A percentile compares a stretch with the other conserved stretches of the same genome.
Evolutionary conservation across 2,888 invertebrate genomes (phyloP).

Genomic region (Priocnemis perturbator): DNA sequence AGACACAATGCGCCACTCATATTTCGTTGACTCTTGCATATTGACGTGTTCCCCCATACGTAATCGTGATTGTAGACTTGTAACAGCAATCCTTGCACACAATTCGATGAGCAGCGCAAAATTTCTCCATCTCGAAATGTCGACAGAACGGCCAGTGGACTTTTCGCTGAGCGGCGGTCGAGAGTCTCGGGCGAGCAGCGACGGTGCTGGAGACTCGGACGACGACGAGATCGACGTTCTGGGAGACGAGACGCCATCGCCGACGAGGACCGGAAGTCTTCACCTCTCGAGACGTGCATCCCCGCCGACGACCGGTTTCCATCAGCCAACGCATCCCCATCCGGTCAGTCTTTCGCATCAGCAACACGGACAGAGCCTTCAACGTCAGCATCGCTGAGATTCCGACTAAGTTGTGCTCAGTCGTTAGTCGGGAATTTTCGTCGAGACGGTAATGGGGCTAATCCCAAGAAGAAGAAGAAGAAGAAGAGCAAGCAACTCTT

Average conservation of each 20-base stretch:
- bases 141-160: constrained; percentile 70
- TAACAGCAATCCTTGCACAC: too few species aligned
- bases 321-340: constrained; percentile 63
- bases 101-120: too few species aligned
- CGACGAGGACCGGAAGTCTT: constrained; percentile 35
- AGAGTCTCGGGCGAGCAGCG: constrained; percentile 70
- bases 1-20: too few species aligned
- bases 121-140: too few species aligned
- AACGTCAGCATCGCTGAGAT: constrained; percentile 72
- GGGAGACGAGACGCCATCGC: constrained; percentile 68
- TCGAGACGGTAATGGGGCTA: too few species aligned
- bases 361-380: constrained; percentile 55
- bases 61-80: too few species aligned
- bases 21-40: too few species aligned
- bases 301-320: constrained; percentile 57
- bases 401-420: too few species aligned
- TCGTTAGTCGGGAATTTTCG: too few species aligned
- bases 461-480: too few species aligned
- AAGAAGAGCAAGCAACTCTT: too few species aligned
- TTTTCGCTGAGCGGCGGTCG: constrained; percentile 68
- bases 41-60: too few species aligned
- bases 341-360: constrained; percentile 63
- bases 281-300: constrained; percentile 55
- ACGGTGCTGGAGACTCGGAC: constrained; percentile 67
- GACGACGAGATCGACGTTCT: constrained; percentile 72